Conservation (phyloP, 2,113 vertebrate species). For the Protobothrops flavoviridis region DNA sequence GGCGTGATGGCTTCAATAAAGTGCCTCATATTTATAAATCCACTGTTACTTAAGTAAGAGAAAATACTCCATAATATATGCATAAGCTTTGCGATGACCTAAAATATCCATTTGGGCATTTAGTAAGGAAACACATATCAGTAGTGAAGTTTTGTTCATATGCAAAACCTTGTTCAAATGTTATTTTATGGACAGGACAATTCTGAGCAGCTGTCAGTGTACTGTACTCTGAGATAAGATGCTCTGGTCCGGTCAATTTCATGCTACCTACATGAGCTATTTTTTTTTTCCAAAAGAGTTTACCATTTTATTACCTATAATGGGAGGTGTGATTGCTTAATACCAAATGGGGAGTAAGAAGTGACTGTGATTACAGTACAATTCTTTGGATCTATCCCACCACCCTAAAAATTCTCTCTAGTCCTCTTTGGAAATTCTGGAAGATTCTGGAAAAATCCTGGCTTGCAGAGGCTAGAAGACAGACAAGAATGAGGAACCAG, state of each 20-base stretch:
- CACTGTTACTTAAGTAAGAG: background rate
- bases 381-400: background rate
- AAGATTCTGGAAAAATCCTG: background rate
- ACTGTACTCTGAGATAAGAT: background rate
- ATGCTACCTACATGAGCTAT: background rate
- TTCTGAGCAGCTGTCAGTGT: background rate
- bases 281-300: background rate
- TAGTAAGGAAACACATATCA: background rate
- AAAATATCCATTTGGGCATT: background rate
- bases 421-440: background rate
- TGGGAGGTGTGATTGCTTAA: background rate
- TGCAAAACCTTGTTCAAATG: background rate
- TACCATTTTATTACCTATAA: background rate
- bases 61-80: background rate
- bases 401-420: background rate
- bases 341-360: background rate
- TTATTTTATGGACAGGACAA: background rate
- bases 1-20: conserved; percentile 11
- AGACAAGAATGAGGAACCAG: background rate
- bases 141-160: background rate
- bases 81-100: background rate
- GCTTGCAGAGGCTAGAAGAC: background rate
- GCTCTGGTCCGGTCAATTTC: background rate
- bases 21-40: background rate
- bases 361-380: background rate